Evolutionary conservation across 2,888 invertebrate species (phyloP).

Genomic region (Odontothrips loti): DNA sequence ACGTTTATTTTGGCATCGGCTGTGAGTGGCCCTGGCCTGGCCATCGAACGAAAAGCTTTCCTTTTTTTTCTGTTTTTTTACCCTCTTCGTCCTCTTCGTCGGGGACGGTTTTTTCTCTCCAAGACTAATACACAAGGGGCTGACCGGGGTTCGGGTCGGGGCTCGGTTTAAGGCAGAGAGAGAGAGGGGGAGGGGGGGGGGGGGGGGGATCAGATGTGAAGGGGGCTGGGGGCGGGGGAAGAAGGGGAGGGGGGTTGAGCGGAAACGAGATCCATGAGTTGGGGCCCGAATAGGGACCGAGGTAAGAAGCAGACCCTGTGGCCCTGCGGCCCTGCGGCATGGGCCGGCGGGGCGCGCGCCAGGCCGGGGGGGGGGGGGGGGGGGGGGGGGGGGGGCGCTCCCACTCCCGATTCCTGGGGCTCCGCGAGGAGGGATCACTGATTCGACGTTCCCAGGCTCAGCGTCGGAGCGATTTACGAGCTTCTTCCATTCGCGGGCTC

Average conservation of each 20-base stretch:
- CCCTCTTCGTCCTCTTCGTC: too few relatives aligned
- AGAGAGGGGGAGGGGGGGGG: background rate
- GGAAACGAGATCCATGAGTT: background rate
- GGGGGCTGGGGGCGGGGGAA: background rate
- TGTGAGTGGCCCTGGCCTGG: too few relatives aligned
- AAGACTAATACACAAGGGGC: background rate
- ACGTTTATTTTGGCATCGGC: too few relatives aligned
- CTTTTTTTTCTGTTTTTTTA: too few relatives aligned
- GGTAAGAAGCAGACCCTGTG: background rate
- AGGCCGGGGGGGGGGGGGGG: too few relatives aligned
- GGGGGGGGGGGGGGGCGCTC: too few relatives aligned
- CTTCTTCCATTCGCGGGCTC: background rate
- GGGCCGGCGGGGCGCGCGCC: too few relatives aligned
- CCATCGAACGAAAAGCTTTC: too few relatives aligned
- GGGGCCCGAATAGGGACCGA: background rate
- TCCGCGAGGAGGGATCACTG: background rate
- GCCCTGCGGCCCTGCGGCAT: background rate
- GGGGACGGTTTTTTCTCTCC: background rate
- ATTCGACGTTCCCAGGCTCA: conserved; percentile 15
- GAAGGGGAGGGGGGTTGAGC: background rate
- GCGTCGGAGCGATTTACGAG: conserved; percentile 20
- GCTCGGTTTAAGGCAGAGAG: background rate
- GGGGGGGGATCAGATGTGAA: background rate
- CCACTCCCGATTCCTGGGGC: too few relatives aligned
- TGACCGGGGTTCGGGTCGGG: background rate